Percentiles rank a stretch among this genome's conserved stretches.
Conservation (phyloP, 2,797 vertebrate genomes). For the Macropodus opercularis region DNA sequence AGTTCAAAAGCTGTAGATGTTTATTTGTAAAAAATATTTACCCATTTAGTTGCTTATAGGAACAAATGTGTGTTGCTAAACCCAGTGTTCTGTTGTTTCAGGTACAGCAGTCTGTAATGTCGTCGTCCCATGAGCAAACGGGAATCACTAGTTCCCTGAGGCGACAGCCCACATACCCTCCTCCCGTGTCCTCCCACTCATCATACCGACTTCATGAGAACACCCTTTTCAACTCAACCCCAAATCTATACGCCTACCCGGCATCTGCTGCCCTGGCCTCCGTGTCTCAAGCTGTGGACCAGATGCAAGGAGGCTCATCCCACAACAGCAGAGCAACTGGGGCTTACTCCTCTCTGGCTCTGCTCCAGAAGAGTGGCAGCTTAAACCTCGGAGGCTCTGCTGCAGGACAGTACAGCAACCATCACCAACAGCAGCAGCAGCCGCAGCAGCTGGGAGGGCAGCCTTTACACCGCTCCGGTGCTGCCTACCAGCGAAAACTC, state of each 20-base stretch:
- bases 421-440: constrained; percentile 49
- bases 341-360: constrained; percentile 86
- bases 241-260: constrained; percentile 93
- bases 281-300: constrained; percentile 92
- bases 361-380: constrained; percentile 91
- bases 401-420: constrained; percentile 85
- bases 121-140: constrained; percentile 85
- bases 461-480: constrained; percentile 88
- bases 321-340: constrained; percentile 83
- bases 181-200: constrained; percentile 89
- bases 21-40: too few species aligned
- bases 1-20: background rate
- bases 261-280: constrained; percentile 92
- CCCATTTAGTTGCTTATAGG: too few species aligned
- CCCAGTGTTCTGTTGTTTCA: constrained; percentile 56
- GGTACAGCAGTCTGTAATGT: constrained; percentile 88
- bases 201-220: constrained; percentile 91
- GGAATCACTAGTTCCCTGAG: constrained; percentile 82
- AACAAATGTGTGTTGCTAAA: background rate
- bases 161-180: constrained; percentile 90
- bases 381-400: constrained; percentile 86
- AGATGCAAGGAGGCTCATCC: constrained; percentile 87
- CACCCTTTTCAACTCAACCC: constrained; percentile 87
- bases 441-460: constrained; percentile 85
- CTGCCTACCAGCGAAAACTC: constrained; percentile 92